Evolutionary conservation across 2,888 invertebrate species (phyloP).

Genomic region (Lochmaea crataegi): DNA sequence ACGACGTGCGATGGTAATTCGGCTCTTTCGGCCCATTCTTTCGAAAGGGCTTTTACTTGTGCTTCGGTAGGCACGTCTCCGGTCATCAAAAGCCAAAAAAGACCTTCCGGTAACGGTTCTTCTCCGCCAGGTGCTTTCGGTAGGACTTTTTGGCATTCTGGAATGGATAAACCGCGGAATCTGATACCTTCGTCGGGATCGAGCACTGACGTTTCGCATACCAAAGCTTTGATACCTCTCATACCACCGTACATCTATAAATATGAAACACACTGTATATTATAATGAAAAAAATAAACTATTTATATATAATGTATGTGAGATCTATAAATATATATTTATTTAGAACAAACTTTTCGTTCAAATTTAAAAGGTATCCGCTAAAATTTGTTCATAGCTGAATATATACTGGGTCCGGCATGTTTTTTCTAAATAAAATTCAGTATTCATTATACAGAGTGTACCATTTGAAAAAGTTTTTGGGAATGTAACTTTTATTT

Average conservation of each 20-base stretch:
- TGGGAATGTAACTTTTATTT: too few species aligned
- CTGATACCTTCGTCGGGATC: conserved; percentile 96
- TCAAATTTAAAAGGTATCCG: neutral
- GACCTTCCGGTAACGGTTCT: conserved; percentile 89
- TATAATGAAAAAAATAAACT: neutral
- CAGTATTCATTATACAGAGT: too few species aligned
- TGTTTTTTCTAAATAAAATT: too few species aligned
- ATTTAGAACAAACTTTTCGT: neutral
- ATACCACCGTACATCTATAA: conserved; percentile 95
- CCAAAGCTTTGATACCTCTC: conserved; percentile 94
- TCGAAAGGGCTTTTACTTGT: conserved; percentile 79
- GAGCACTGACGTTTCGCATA: conserved; percentile 94
- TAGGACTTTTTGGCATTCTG: conserved; percentile 88
- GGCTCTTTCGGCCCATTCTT: conserved; percentile 90
- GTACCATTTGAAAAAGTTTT: too few species aligned
- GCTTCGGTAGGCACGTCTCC: conserved; percentile 87
- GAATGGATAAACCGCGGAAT: conserved; percentile 93
- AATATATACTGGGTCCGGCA: too few species aligned
- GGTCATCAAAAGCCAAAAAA: conserved; percentile 93
- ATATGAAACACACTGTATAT: neutral
- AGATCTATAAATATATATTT: neutral
- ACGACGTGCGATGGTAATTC: conserved; percentile 93
- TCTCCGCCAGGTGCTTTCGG: conserved; percentile 84
- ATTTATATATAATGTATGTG: neutral
- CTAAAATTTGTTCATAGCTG: too few species aligned